phyloP scores from a whole-genome alignment of 2,113 vertebrate genomes.

The Scopus umbretta region DNA sequence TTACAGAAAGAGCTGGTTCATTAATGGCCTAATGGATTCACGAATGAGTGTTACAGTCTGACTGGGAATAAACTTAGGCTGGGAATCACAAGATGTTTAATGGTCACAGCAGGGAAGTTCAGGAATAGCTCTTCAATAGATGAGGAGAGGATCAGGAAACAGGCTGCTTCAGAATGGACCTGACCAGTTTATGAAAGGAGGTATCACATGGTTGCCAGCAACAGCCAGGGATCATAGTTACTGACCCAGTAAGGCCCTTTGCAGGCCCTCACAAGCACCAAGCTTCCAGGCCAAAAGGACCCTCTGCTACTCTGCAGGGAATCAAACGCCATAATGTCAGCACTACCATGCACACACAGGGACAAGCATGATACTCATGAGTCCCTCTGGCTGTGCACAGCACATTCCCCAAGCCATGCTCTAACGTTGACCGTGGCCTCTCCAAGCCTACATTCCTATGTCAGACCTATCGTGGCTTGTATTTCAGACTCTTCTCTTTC shows the following conservation, averaged over 20 bases:
- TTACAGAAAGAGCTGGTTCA: not conserved
- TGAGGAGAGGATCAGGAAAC: not conserved
- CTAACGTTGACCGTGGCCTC: not conserved
- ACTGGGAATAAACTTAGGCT: not conserved
- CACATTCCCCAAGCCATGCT: not conserved
- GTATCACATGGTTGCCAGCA: not conserved
- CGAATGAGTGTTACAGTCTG: not conserved
- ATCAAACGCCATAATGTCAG: not conserved
- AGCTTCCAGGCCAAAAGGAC: not conserved
- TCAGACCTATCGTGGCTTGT: not conserved
- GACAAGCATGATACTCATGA: not conserved
- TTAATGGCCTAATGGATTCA: not conserved
- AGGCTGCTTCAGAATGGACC: not conserved
- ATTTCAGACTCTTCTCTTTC: not conserved
- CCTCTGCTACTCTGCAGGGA: not conserved
- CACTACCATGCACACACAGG: accelerated
- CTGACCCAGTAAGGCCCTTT: not conserved
- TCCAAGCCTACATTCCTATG: not conserved
- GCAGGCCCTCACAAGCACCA: not conserved
- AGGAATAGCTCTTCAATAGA: not conserved
- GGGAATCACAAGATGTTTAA: not conserved
- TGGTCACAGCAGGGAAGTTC: not conserved
- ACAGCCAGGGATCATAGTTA: not conserved
- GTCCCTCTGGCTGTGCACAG: not conserved
- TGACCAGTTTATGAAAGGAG: not conserved